These are phyloP conservation scores for Apis laboriosa DNA, from an alignment of 1,140 invertebrate genomes.

Conservation along the genomic window DNA sequence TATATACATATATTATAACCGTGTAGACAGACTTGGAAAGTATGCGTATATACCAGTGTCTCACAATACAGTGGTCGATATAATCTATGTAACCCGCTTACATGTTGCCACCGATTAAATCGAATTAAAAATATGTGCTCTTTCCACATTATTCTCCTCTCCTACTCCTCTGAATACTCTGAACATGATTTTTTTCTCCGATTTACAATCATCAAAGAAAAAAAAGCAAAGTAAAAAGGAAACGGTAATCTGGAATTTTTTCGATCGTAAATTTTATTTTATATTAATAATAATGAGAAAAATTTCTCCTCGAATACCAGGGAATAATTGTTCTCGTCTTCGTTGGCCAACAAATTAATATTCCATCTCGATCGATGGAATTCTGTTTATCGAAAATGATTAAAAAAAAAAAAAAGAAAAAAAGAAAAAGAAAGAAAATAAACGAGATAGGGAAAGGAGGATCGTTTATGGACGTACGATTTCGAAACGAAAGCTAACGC, in stretches of 20 bases:
- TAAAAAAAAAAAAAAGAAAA: too few relatives aligned
- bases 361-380: too few relatives aligned
- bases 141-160: constrained; percentile 29
- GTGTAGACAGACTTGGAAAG: constrained; percentile 33
- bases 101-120: constrained; percentile 56
- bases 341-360: background rate
- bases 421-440: too few relatives aligned
- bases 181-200: background rate
- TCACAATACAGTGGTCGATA: constrained; percentile 49
- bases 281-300: background rate
- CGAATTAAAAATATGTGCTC: constrained; percentile 48
- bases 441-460: background rate
- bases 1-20: constrained; percentile 44
- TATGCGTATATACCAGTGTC: constrained; percentile 54
- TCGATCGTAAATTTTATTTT: background rate
- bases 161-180: background rate
- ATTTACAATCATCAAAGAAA: too few relatives aligned
- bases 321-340: background rate
- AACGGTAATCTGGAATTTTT: too few relatives aligned
- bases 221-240: too few relatives aligned
- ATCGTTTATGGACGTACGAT: constrained; percentile 1
- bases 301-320: background rate
- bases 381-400: background rate
- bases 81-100: constrained; percentile 62
- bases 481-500: constrained; percentile 13